Evolutionary conservation across 2,797 vertebrate species (phyloP).

Genomic region (Denticeps clupeoides): DNA sequence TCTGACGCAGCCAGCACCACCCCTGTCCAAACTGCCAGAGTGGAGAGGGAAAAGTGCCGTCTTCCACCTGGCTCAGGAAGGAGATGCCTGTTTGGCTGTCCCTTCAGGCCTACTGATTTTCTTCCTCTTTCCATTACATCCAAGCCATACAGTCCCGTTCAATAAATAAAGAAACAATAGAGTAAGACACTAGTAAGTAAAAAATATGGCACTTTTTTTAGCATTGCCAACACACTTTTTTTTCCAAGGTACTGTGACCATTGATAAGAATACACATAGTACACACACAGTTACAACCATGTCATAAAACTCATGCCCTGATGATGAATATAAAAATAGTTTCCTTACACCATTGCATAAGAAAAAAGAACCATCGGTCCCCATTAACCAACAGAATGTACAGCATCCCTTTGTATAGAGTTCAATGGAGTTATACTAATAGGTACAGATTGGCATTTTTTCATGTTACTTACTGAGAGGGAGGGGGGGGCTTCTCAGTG

Average conservation of each 20-base stretch:
- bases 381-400: slow-evolving; percentile 29
- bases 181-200: slow-evolving; percentile 49
- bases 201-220: slow-evolving; percentile 62
- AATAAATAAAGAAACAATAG: slow-evolving; percentile 32
- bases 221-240: slow-evolving; percentile 32
- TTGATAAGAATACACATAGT: slow-evolving; percentile 48
- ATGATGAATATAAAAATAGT: slow-evolving; percentile 68
- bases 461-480: slow-evolving; percentile 16
- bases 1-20: slow-evolving; percentile 17
- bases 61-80: not conserved
- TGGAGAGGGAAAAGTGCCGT: not conserved
- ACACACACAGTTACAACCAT: slow-evolving; percentile 41
- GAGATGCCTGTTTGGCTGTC: not conserved
- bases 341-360: slow-evolving; percentile 68
- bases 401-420: slow-evolving; percentile 20
- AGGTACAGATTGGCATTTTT: slow-evolving; percentile 29
- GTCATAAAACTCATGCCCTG: slow-evolving; percentile 57
- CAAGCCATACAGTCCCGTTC: too few species aligned
- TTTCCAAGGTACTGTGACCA: slow-evolving; percentile 23
- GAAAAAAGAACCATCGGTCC: slow-evolving; percentile 45
- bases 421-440: slow-evolving; percentile 23
- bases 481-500: not conserved
- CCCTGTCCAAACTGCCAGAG: slow-evolving; percentile 15
- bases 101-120: too few species aligned
- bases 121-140: too few species aligned